Base-by-base conservation (phyloP, 2,888 invertebrate species). In the Hoplodrina blanda region DNA sequence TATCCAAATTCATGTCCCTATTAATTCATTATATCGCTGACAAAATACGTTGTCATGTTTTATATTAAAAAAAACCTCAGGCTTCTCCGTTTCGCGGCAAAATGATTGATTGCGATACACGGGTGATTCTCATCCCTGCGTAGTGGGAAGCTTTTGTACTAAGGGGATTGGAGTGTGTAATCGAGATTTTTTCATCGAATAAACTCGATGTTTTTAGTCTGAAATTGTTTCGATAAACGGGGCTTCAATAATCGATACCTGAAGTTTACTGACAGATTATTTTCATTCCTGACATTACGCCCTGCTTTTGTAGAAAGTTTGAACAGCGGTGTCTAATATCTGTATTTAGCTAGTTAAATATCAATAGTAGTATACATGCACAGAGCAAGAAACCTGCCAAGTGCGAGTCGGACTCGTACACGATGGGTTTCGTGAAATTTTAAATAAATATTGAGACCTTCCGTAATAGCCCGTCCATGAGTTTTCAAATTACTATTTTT, bases 81-180 rank as follows among this genome's bases (percentile, higher is more conserved):
- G 72, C 76, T 71, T 81, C 81, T 82, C 75, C 81, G 84, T 86
- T 87, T 85, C 82, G 86, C 78, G 82, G 81, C 56, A 76, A 80
- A 85, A 78, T 91, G 90, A 91, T 91, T 88, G 90, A 91, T 91
- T 75, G 54, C 73, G 68, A 83, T 74, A 82, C 82, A 84, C 25
- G 69, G 55, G 33, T 10, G 52, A 69, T 64, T 66, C 65, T 65
- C 75, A 65, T 65, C 60, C 20, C 25, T 56, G 37, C 13, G 44
- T 59, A 52, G 37, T 30, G 17, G 37, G 49, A 50, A 52, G n/a
- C 52, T 78, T 78, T 79, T 79, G 61, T 80, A 44, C 52, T 53
- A 55, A 44, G 30, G 56, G 49, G 25, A 63, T 75, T 64, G 63
- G 46, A 70, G 70, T 67, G 50, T 33, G 56, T 75, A 70, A 79